Evolutionary conservation across 2,888 invertebrate species (phyloP).

Genomic region (Ptychoptera albimana): DNA sequence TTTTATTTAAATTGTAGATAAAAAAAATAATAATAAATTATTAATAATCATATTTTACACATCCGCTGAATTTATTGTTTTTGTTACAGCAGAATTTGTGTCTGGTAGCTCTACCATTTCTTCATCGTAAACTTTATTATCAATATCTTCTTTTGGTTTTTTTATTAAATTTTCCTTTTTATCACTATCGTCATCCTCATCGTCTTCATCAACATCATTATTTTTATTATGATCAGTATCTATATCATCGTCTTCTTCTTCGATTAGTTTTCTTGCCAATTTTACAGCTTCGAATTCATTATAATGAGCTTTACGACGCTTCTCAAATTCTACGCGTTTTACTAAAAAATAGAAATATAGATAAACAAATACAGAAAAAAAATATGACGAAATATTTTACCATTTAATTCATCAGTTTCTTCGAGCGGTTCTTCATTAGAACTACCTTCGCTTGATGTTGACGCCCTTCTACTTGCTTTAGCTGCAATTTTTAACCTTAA

Average conservation of each 20-base stretch:
- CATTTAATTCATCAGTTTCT: slow-evolving; percentile 44
- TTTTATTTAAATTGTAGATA: too few relatives aligned
- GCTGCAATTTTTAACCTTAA: slow-evolving; percentile 26
- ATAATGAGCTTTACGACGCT: slow-evolving; percentile 91
- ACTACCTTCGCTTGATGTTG: slow-evolving; percentile 35
- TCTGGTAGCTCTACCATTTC: too few relatives aligned
- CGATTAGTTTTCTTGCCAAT: slow-evolving; percentile 75
- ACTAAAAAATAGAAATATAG: slow-evolving; percentile 27
- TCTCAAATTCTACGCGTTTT: slow-evolving; percentile 68
- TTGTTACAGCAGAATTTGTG: too few relatives aligned
- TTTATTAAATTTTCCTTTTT: too few relatives aligned
- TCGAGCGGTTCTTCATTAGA: slow-evolving; percentile 40
- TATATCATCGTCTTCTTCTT: slow-evolving; percentile 75
- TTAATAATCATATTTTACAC: too few relatives aligned
- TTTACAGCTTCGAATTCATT: slow-evolving; percentile 94
- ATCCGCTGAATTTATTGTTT: too few relatives aligned
- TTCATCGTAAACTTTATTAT: too few relatives aligned
- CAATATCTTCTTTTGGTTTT: too few relatives aligned
- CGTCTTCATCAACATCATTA: background rate
- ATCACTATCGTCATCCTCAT: too few relatives aligned
- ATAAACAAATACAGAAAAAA: background rate
- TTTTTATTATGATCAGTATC: slow-evolving; percentile 29
- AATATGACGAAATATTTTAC: slow-evolving; percentile 15
- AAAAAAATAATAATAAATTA: too few relatives aligned
- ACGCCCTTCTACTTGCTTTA: slow-evolving; percentile 18